phyloP scores from a whole-genome alignment of 2,888 invertebrate genomes.

The Hartigia nigra region DNA sequence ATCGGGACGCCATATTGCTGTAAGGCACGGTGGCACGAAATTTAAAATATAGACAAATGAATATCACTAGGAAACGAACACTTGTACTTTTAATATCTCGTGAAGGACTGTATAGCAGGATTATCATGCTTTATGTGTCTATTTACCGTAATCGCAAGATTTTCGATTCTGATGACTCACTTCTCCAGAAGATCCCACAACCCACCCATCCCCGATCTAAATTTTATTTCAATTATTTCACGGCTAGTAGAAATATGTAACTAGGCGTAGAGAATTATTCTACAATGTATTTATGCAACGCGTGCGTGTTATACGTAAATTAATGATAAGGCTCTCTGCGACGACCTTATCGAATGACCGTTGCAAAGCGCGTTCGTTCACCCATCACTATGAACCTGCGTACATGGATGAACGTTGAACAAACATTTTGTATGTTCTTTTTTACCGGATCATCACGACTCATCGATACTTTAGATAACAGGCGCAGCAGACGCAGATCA shows the following conservation, averaged over 20 bases:
- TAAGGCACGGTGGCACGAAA: background rate
- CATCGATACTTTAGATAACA: background rate
- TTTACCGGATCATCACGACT: background rate
- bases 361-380: background rate
- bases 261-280: background rate
- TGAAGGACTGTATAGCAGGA: background rate
- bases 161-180: background rate
- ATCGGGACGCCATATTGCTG: background rate
- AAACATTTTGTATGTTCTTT: background rate
- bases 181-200: background rate
- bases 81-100: slow-evolving; percentile 3
- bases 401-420: background rate
- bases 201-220: background rate
- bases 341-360: background rate
- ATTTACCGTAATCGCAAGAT: background rate
- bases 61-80: background rate
- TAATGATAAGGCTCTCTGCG: background rate
- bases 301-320: background rate
- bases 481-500: background rate
- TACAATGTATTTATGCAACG: background rate
- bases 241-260: background rate
- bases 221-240: background rate
- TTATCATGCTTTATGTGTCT: slow-evolving; percentile 2
- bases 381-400: background rate
- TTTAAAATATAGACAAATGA: background rate